Base-by-base conservation (phyloP, 2,797 vertebrate genomes). In the Molossus molossus region DNA sequence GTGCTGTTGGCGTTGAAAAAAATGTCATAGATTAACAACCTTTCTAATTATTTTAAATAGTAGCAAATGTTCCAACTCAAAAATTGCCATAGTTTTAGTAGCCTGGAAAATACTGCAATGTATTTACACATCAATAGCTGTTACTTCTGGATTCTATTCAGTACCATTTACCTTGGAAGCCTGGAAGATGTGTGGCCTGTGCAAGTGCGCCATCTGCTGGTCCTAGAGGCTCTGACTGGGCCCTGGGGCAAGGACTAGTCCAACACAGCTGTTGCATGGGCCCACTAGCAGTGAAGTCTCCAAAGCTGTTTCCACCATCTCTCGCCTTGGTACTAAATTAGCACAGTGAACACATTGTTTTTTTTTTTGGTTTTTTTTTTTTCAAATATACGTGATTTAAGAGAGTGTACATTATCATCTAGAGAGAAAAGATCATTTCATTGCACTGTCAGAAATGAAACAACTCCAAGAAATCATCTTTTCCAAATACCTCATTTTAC, bases 151-250 rank as follows among this genome's bases (percentile, higher is more conserved):
- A 62, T 48, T 50, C 21, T 79, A 86, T 82, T 86, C 75, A 69
- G 40, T 23, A 67, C 25, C 64, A 5, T 87, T 83, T 91, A 91
- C 75, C 33, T 55, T n/a, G 80, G 15, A 53, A 96, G 25, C 50
- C 65, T 95, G 25, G 53, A 95, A 92, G 80, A 18, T 55, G n/a
- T 57, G 97, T 98, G 86, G 58, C 92, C 96, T 96, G 96, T 97
- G 97, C 98, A 98, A 98, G 96, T 96, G 92, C 97, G 97, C 98
- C 98, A 98, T 97, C 98, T 98, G 97, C 96, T 97, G 98, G 94
- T n/a, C 9, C 1, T 33, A 23, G 40, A 15, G 33, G 60, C 53
- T 55, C 57, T 1, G 2, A 27, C 53, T 14, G 57, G 12, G 13
- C 7, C 0, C 58, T 1, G 21, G 37, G 33, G 50, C 33, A 45